Percentiles rank a stretch among this genome's conserved stretches.
These are phyloP conservation scores for Drosophila parthenogenetica DNA, from an alignment of 2,888 invertebrate genomes.

Conservation along the genomic window DNA sequence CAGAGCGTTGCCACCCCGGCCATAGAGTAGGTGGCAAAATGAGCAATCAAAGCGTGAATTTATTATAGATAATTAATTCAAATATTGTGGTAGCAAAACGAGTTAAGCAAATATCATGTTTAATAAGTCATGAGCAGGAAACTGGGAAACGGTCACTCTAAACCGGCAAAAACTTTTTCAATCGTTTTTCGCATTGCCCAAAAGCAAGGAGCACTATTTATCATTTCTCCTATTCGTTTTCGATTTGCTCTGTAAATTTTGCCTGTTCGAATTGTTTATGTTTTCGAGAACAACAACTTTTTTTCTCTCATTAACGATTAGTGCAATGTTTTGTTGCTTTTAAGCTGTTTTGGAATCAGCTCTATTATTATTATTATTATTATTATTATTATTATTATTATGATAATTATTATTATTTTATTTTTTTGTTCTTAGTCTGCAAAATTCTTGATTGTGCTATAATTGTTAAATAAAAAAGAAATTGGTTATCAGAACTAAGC, in stretches of 20 bases:
- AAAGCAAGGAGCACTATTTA: conserved; percentile 30
- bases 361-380: conserved; percentile 32
- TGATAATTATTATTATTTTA: conserved; percentile 26
- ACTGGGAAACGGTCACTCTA: conserved; percentile 16
- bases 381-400: conserved; percentile 15
- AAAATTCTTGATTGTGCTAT: conserved; percentile 78
- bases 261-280: too few species aligned
- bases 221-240: conserved; percentile 16
- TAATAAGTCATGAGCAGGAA: conserved; percentile 42
- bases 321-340: conserved; percentile 70
- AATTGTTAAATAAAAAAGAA: conserved; percentile 80
- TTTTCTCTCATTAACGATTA: conserved; percentile 41
- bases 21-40: conserved; percentile 53
- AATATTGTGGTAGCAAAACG: conserved; percentile 69
- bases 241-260: not conserved
- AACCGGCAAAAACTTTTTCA: conserved; percentile 29
- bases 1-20: conserved; percentile 64
- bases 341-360: conserved; percentile 25
- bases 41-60: conserved; percentile 75
- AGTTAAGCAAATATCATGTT: conserved; percentile 46
- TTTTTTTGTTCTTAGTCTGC: conserved; percentile 41
- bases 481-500: conserved; percentile 70
- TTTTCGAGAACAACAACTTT: conserved; percentile 38
- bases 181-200: conserved; percentile 30
- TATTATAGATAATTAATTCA: conserved; percentile 74